phyloP scores from a whole-genome alignment of 2,113 vertebrate species.

The Poecilia latipinna region DNA sequence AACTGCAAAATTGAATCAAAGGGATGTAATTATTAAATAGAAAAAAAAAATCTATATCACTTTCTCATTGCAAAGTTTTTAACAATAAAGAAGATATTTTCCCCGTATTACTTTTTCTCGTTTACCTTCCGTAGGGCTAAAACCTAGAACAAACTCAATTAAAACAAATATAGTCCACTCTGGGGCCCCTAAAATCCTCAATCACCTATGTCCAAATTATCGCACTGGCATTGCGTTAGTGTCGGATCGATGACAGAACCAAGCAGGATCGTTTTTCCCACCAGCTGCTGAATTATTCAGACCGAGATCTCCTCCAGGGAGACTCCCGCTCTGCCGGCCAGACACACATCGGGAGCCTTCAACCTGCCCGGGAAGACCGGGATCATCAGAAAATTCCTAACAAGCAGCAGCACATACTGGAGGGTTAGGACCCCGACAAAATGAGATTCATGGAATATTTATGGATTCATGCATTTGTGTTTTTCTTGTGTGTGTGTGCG shows the following conservation, averaged over 20 bases:
- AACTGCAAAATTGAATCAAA: slow-evolving; percentile 13
- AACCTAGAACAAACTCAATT: slow-evolving; percentile 13
- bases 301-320: slow-evolving; percentile 62
- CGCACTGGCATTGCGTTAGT: slow-evolving; percentile 44
- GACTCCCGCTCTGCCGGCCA: slow-evolving; percentile 51
- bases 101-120: background rate
- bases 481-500: background rate
- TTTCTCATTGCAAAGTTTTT: slow-evolving; percentile 4
- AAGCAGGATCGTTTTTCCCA: slow-evolving; percentile 69
- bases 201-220: slow-evolving; percentile 34
- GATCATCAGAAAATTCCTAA: slow-evolving; percentile 54
- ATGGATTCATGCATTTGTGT: background rate
- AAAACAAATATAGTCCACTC: slow-evolving; percentile 30
- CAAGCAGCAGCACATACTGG: slow-evolving; percentile 9
- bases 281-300: slow-evolving; percentile 77
- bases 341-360: slow-evolving; percentile 40
- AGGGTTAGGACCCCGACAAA: slow-evolving; percentile 14
- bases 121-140: slow-evolving; percentile 5
- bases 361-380: slow-evolving; percentile 32
- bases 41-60: background rate
- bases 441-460: slow-evolving; percentile 16
- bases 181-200: slow-evolving; percentile 27
- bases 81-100: background rate
- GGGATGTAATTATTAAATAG: background rate
- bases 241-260: slow-evolving; percentile 60